These are phyloP conservation scores for Oegoconia quadripuncta DNA, from an alignment of 2,888 invertebrate genomes.

Conservation along the genomic window DNA sequence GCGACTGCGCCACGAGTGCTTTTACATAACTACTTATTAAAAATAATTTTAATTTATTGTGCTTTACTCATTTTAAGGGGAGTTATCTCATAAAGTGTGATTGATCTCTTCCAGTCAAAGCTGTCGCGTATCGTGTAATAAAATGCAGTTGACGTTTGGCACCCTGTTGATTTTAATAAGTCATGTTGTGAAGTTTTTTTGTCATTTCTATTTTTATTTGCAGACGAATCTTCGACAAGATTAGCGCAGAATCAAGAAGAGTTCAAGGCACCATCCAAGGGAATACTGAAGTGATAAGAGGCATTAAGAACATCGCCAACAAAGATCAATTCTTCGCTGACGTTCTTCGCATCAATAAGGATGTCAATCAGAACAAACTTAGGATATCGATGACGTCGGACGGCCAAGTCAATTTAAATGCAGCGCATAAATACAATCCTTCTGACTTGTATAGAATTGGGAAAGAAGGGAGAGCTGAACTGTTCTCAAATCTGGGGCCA, in stretches of 20 bases:
- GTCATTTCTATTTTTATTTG: slow-evolving; percentile 15
- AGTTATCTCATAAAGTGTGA: no score
- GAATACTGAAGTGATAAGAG: slow-evolving; percentile 76
- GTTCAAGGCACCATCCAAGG: slow-evolving; percentile 68
- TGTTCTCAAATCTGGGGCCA: slow-evolving; percentile 55
- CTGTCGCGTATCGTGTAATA: no score
- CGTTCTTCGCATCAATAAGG: slow-evolving; percentile 73
- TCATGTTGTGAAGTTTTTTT: neutral
- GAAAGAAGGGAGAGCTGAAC: slow-evolving; percentile 45
- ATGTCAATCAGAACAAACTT: slow-evolving; percentile 69
- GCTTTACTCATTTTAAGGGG: no score
- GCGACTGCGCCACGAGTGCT: no score
- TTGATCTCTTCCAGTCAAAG: no score
- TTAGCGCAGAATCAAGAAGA: slow-evolving; percentile 75
- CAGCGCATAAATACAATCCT: slow-evolving; percentile 62
- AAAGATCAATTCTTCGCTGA: slow-evolving; percentile 79
- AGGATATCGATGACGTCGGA: slow-evolving; percentile 70
- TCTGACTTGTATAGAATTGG: slow-evolving; percentile 52
- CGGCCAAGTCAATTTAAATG: slow-evolving; percentile 64
- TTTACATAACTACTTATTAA: no score
- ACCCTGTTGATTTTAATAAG: neutral
- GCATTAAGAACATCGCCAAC: slow-evolving; percentile 70
- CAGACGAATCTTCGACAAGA: slow-evolving; percentile 80
- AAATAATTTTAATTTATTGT: no score
- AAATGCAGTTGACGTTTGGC: no score